Base-by-base conservation (phyloP, 53 echinoderm and acorn worm species). In the Echinometra lucunter region DNA sequence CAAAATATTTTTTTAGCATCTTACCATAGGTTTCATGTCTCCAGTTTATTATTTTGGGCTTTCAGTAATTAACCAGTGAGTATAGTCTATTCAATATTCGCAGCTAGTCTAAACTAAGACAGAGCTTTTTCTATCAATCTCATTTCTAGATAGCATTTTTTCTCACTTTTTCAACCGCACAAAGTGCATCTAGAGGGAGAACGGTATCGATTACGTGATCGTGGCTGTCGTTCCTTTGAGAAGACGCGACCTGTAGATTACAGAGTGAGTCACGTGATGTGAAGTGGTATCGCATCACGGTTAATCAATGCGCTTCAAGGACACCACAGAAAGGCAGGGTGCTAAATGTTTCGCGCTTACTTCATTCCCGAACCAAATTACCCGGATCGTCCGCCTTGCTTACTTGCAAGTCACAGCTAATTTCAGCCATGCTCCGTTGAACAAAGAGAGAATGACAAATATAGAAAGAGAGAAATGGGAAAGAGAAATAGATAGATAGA, bases 291-390 rank as follows among this genome's bases (percentile, higher is more conserved):
- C 88, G 56, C 88, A 88, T 56, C 88, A 35, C 88, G 55, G 88
- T 56, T 88, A 88, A 88, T 88, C 88, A 88, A 88, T 88, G 56
- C 88, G n/a, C 27, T 88, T 49, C 88, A 88, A 88, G 88, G 88
- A 88, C 88, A 88, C 88, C 88, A 16, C 55, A 88, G 88, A 88
- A 55, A 78, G 78, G 40, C 19, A 40, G 18, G 78, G 38, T 78
- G 38, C 38, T 78, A 78, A 42, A 78, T 78, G 69, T 78, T 78
- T 78, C 38, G 78, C 78, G 42, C 78, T 78, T 78, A 78, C 78
- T 78, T 78, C 78, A 78, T 23, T 38, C 38, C 42, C 38, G 7
- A 18, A 38, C 78, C 23, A 78, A 78, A 69, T 69, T 78, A 42
- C 23, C 21, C 78, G 6, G 38, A 78, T 78, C 23, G 78, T 38